A percentile compares a stretch with the other conserved stretches of the same genome.
Evolutionary conservation across 2,113 vertebrate species (phyloP).

Genomic region (Myiozetetes cayanensis): DNA sequence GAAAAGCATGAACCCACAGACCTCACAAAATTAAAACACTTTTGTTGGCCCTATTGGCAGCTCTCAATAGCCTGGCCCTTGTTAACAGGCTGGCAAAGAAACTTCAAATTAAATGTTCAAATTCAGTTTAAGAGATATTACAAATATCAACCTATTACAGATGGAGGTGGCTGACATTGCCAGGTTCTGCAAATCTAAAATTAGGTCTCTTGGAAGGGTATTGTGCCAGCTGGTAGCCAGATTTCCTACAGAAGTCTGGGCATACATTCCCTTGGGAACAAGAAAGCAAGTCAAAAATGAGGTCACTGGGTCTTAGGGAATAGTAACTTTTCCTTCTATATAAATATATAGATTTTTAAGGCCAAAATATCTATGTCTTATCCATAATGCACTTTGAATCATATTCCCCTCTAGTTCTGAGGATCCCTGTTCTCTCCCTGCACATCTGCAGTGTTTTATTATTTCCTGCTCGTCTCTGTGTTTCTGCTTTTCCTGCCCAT

Average conservation of each 20-base stretch:
- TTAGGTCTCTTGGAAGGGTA: not conserved
- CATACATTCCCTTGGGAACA: not conserved
- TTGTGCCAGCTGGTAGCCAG: constrained; percentile 6
- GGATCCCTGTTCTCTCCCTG: not conserved
- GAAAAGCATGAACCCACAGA: not conserved
- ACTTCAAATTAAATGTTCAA: not conserved
- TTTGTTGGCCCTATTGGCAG: not conserved
- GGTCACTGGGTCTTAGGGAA: not conserved
- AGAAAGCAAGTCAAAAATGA: not conserved
- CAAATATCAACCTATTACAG: not conserved
- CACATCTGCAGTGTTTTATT: not conserved
- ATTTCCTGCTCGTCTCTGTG: not conserved
- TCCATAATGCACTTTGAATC: not conserved
- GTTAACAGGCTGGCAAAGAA: not conserved
- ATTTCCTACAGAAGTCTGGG: not conserved
- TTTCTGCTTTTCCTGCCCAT: not conserved
- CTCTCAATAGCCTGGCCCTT: not conserved
- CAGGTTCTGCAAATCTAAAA: constrained; percentile 9
- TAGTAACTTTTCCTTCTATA: not conserved
- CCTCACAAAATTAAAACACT: not conserved
- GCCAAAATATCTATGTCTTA: not conserved
- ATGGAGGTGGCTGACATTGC: not conserved
- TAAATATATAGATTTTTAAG: not conserved
- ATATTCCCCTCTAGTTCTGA: not conserved
- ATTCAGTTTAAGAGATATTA: not conserved